phyloP scores from a whole-genome alignment of 2,113 vertebrate species.

The Callopanchax toddi region DNA sequence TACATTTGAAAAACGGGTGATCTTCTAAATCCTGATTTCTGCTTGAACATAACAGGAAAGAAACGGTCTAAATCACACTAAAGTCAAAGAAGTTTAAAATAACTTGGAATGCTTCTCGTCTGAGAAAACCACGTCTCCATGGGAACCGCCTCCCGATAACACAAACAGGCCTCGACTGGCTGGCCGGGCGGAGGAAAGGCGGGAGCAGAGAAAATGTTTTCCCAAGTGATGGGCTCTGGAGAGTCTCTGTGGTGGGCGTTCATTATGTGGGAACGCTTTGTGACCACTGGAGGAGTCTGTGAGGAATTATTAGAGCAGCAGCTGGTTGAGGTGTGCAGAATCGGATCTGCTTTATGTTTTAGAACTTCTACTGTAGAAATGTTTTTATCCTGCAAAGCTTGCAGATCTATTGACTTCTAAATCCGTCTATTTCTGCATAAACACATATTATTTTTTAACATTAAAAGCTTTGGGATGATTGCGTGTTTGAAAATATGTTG shows the following conservation, averaged over 20 bases:
- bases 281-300: constrained; percentile 64
- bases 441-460: too few relatives aligned
- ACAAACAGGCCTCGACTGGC: constrained; percentile 68
- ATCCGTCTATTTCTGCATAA: too few relatives aligned
- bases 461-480: too few relatives aligned
- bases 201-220: constrained; percentile 69
- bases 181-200: constrained; percentile 62
- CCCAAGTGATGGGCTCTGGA: constrained; percentile 65
- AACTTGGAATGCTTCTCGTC: constrained; percentile 65
- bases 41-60: neutral
- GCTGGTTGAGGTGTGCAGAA: neutral
- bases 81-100: constrained; percentile 60
- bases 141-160: constrained; percentile 70
- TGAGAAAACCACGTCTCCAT: constrained; percentile 69
- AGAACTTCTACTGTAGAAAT: too few relatives aligned
- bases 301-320: constrained; percentile 57
- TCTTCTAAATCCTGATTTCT: constrained; percentile 4
- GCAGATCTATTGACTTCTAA: too few relatives aligned
- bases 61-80: constrained; percentile 13
- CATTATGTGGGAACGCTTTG: constrained; percentile 68
- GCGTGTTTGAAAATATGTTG: neutral
- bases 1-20: neutral
- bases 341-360: too few relatives aligned
- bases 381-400: too few relatives aligned
- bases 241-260: constrained; percentile 60